Base-by-base conservation (phyloP, 2,888 invertebrate species). In the Leptogaster cylindrica region DNA sequence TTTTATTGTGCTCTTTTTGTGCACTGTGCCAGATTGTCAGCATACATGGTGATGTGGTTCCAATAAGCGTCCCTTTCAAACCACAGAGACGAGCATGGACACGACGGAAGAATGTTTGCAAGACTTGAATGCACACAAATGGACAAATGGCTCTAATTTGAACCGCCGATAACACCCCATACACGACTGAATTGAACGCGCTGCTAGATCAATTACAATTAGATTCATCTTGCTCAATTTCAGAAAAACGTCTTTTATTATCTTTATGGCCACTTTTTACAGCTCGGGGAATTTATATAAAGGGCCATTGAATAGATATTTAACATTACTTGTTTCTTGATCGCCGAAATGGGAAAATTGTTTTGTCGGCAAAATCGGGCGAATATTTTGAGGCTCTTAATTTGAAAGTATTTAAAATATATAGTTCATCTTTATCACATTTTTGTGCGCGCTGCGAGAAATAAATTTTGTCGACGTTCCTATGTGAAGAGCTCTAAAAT, bases 211-310 rank as follows among this genome's bases (percentile, higher is more conserved):
- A 66, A 68, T 66, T 68, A 68, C 52, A 63, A 58, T 61, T 55
- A 52, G 52, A 68, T 68, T 68, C 68, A 68, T 68, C 68, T 68
- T 66, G 33, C 66, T 66, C 66, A 66, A 68, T 63, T 50, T 55
- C 39, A 66, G 52, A 52, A 52, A 44, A 20, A 55, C 46, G 41
- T 52, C 44, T 58, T 55, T 25, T 28, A 61, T 61, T 61, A 61
- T 61, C 61, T 61, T 44, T 16, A 44, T 20, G 18, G 23, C 27
- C 28, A 28, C 27, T 61, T 44, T 58, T 44, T 61, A 16, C 27
- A 27, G 16, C 14, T 27, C 28, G 10, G 20, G 50, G 52, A 66
- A 44, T 66, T 68, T 68, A 68, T 68, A 68, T 68, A 68, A 66
- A 68, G 68, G 66, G 63, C 46, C 63, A 27, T 41, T 41, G 25